A percentile compares a stretch with the other conserved stretches of the same genome.
phyloP scores from a whole-genome alignment of 2,888 invertebrate species.

The Amorpha juglandis region DNA sequence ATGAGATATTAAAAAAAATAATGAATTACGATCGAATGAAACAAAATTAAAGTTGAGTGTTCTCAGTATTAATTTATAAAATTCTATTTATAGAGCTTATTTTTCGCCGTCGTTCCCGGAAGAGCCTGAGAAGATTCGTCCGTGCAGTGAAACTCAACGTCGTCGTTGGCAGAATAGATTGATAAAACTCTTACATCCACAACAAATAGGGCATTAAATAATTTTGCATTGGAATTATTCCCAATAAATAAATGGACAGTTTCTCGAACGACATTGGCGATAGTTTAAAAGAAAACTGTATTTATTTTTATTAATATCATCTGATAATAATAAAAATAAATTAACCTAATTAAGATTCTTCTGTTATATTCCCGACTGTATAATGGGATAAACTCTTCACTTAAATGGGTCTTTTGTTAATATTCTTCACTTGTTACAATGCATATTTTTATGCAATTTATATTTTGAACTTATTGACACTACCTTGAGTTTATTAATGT shows the following conservation, averaged over 20 bases:
- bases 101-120: slow-evolving; percentile 64
- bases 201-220: slow-evolving; percentile 5
- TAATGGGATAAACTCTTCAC: too few relatives aligned
- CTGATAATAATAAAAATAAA: too few relatives aligned
- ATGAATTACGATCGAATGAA: too few relatives aligned
- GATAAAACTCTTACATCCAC: slow-evolving; percentile 49
- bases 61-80: not conserved
- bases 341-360: too few relatives aligned
- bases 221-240: not conserved
- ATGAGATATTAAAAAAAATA: too few relatives aligned
- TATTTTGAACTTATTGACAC: not conserved
- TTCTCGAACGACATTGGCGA: too few relatives aligned
- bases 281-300: too few relatives aligned
- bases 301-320: too few relatives aligned
- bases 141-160: slow-evolving; percentile 62
- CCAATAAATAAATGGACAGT: too few relatives aligned
- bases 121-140: slow-evolving; percentile 47
- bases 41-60: not conserved
- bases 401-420: too few relatives aligned
- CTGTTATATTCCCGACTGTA: too few relatives aligned
- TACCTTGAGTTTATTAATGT: not conserved
- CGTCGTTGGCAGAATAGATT: slow-evolving; percentile 68
- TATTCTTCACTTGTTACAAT: too few relatives aligned
- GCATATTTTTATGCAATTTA: not conserved
- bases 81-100: slow-evolving; percentile 42